Conservation (phyloP, 2,888 invertebrate genomes). For the Callinectes sapidus region DNA sequence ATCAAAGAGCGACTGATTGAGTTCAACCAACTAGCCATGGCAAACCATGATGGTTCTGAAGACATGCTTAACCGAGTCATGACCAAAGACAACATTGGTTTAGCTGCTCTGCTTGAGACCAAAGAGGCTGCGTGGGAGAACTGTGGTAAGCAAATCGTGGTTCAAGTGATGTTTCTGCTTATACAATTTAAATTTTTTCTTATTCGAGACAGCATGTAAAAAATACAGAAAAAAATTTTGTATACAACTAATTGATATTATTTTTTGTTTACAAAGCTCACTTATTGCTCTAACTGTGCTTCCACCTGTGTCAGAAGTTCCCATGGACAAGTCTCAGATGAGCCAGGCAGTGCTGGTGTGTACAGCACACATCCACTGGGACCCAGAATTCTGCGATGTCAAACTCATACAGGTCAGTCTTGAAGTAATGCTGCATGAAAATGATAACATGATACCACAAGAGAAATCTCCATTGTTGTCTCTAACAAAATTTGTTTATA, state of each 20-base stretch:
- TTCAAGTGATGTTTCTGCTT: not conserved
- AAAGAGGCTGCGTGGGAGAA: constrained; percentile 94
- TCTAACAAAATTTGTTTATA: not conserved
- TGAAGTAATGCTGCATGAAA: not conserved
- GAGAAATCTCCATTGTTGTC: not conserved
- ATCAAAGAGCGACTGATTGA: constrained; percentile 97
- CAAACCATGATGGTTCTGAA: constrained; percentile 97
- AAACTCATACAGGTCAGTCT: constrained; percentile 98
- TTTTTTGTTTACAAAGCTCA: too few relatives aligned
- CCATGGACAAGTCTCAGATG: constrained; percentile 62
- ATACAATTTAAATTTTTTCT: not conserved
- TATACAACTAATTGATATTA: too few relatives aligned
- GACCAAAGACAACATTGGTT: constrained; percentile 99
- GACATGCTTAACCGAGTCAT: constrained; percentile 99
- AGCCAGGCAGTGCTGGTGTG: constrained; percentile 85
- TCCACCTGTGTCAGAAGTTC: constrained; percentile 40
- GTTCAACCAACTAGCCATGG: constrained; percentile 98
- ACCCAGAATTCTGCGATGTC: constrained; percentile 99
- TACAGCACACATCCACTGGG: constrained; percentile 99
- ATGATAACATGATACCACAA: not conserved
- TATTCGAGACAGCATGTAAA: not conserved
- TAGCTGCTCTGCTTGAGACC: constrained; percentile 95
- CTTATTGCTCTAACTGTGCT: not conserved
- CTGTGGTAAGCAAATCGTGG: constrained; percentile 9
- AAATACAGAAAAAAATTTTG: not conserved